Evolutionary conservation across 2,797 vertebrate species (phyloP), one percentile per base, ranked within the genome.

Genomic region (Tympanoctomys barrerae): DNA sequence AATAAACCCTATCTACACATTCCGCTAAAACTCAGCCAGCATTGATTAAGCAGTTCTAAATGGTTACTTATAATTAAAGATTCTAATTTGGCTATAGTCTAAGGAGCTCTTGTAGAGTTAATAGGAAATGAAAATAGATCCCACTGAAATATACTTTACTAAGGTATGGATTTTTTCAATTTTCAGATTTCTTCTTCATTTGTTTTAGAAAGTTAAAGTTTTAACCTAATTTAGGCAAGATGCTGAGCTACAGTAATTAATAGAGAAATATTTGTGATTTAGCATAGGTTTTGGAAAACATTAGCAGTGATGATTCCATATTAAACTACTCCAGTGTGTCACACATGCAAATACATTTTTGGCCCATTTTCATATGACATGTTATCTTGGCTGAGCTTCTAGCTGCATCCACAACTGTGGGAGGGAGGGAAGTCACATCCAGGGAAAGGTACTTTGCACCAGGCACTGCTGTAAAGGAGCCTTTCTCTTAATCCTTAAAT

Each of bases 31-130:
- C 89, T 91, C 59, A 87, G 71, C 82, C 73, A 87, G 66, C 66
- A 97, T 90, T 96, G 95, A 97, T 95, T 95, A 97, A 97, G 31
- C 84, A 95, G 96, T 98, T 94, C 68, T 87, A 91, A 96, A 87
- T 95, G 73, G 87, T 71, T 92, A 78, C 33, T 92, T 94, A 94
- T 52, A 97, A 96, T 97, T 93, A 97, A 97, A 77, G 66, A 93
- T 73, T 85, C 54, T 80, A 96, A 83, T 95, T 87, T 96, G 24
- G 54, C n/a, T 92, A 5, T 71, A 73, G n/a, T 96, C 59, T 94
- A 88, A 88, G 62, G 91, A 70, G 39, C 66, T 73, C 39, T 54
- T 70, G 13, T 64, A 95, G 77, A 92, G 68, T 95, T 95, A 95
- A 78, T 24, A 91, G 90, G 33, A 88, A 94, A 91, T 80, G 80